Evolutionary conservation across 2,113 vertebrate genomes (phyloP), one percentile per base, ranked within the genome.

Genomic region (Pangasianodon gigas): DNA sequence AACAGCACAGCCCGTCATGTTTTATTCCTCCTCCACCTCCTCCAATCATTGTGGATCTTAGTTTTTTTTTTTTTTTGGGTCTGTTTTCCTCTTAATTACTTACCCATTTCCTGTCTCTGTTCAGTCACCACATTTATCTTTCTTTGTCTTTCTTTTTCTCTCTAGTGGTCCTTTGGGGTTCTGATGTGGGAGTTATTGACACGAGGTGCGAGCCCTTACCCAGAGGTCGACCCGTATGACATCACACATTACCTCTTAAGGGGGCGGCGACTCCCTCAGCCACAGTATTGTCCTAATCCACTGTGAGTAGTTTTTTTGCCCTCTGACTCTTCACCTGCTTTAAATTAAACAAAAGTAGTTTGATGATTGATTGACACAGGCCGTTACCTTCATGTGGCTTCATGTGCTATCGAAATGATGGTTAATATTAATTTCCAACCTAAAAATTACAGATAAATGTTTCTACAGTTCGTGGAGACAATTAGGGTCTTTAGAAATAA

Each of bases 121-220:
- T 21, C 9, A 21, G 16, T 58, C 86, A 10, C 37, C 71, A 24
- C 37, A 54, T 71, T 11, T 21, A 19, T 41, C 87, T 89, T 62
- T 91, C 91, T 91, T 0, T 21, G 24, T 65, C 10, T 21, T 18
- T 44, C 88, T 90, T 58, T 91, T 91, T 91, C 0, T 21, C 29
- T 67, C 13, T 93, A 99, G 98, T 99, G 98, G 98, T 99, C 98
- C 0, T 99, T 98, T 1, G 98, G 98, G 18, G 95, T 99, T 91
- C 94, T 99, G 93, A 89, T 98, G 92, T 99, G 98, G 98, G 98
- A 99, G 94, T 94, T 99, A 94, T 90, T 99, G 93, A 99, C 98
- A 0, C 96, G 98, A 88, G 98, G 98, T 4, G 97, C 98, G 0
- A 97, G 97, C 0, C 98, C 98, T 0, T 99, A 99, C 89, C 95